These are phyloP conservation scores for Pteronotus mesoamericanus DNA, from an alignment of 2,797 vertebrate species.

Conservation along the genomic window DNA sequence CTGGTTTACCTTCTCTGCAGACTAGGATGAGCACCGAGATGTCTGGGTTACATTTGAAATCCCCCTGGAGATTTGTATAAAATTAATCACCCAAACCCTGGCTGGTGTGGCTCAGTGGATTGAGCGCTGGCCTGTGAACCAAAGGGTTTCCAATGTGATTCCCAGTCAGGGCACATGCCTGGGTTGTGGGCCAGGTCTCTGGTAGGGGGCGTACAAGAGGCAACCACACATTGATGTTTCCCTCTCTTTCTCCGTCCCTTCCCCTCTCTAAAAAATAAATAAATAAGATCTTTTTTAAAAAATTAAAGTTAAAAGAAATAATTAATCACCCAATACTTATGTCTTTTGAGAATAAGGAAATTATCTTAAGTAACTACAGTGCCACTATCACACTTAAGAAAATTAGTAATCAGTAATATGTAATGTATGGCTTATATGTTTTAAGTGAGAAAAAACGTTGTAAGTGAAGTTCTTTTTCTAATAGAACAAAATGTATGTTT, in stretches of 20 bases:
- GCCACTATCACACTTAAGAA: not conserved
- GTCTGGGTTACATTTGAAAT: not conserved
- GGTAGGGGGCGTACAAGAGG: too few relatives aligned
- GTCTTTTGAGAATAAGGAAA: not conserved
- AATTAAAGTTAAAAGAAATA: too few relatives aligned
- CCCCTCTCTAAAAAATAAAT: too few relatives aligned
- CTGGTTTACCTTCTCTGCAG: not conserved
- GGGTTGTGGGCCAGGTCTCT: too few relatives aligned
- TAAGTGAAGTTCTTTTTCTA: not conserved
- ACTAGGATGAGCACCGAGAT: not conserved
- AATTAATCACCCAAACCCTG: not conserved
- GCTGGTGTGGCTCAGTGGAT: too few relatives aligned
- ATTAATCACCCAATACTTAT: not conserved
- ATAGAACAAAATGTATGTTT: not conserved
- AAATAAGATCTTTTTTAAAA: too few relatives aligned
- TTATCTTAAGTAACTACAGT: not conserved
- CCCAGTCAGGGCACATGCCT: too few relatives aligned
- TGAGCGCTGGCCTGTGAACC: too few relatives aligned
- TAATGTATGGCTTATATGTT: not conserved
- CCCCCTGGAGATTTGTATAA: not conserved
- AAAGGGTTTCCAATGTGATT: too few relatives aligned
- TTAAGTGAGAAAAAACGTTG: not conserved
- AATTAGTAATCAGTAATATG: not conserved
- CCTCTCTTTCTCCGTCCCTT: too few relatives aligned
- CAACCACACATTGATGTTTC: too few relatives aligned